Percentiles rank a stretch among this genome's conserved stretches.
phyloP scores from a whole-genome alignment of 35 echinoderm and acorn worm genomes.

The Heliocidaris tuberculata region DNA sequence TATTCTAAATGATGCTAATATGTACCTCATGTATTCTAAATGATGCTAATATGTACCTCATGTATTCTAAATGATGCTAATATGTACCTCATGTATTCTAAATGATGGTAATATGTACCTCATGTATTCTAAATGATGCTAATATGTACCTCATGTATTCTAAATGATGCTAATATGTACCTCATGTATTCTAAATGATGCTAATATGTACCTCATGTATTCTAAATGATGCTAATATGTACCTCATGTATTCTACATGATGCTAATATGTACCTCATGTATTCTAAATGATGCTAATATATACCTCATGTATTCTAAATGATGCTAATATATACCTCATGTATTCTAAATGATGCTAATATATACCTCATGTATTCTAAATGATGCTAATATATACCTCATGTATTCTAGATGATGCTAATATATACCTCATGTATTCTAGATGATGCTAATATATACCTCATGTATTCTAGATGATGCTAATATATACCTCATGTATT shows the following conservation, averaged over 20 bases:
- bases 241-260: conserved; percentile 74
- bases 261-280: conserved; percentile 61
- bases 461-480: conserved; percentile 53
- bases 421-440: conserved; percentile 61
- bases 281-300: not conserved
- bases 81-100: conserved; percentile 62
- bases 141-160: conserved; percentile 61
- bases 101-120: conserved; percentile 54
- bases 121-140: conserved; percentile 43
- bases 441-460: conserved; percentile 42
- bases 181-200: conserved; percentile 61
- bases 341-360: conserved; percentile 21
- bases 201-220: conserved; percentile 60
- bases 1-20: not conserved
- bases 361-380: conserved; percentile 63
- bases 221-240: not conserved
- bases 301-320: conserved; percentile 65
- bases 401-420: conserved; percentile 41
- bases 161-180: conserved; percentile 32
- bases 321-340: conserved; percentile 62
- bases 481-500: conserved; percentile 60
- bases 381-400: conserved; percentile 54
- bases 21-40: conserved; percentile 65
- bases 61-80: conserved; percentile 38
- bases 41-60: conserved; percentile 57